Evolutionary conservation across 1,140 invertebrate genomes (phyloP), one percentile per base, ranked within the genome.

Genomic region (Cherax destructor): DNA sequence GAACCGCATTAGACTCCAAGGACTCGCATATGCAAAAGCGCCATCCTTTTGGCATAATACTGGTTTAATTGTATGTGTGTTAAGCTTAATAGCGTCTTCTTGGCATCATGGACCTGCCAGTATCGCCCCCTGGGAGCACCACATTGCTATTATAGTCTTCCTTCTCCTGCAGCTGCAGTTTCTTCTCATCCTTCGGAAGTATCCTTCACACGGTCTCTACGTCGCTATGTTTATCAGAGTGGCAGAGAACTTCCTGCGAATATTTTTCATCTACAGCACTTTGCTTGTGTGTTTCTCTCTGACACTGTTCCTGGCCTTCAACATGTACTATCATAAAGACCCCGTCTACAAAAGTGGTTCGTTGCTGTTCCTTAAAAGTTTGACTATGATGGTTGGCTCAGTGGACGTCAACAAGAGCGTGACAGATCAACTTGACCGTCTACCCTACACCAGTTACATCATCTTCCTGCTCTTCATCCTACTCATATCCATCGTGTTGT

Each of bases 341-440:
- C 94, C 94, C 24, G 95, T 95, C 94, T 93, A 94, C 24, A 93
- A 65, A 6, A 49, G 69, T 10, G 65, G 65, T 24, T 69, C 41
- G 30, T 69, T 85, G 2, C 69, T 95, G 3, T 80, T 95, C 9
- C 93, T 95, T 0, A 95, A 95, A 93, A 95, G 95, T 10, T 93
- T 95, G 9, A 95, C 95, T 83, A 96, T 96, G 95, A 95, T 96
- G 95, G 95, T 95, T 93, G 95, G 95, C 16, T 95, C 96, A 92
- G 95, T 95, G 91, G 95, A 96, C 88, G 96, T 95, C 92, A 93
- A 93, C 24, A 93, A 93, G 56, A 93, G 94, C 56, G 95, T 95
- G 93, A 86, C 93, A n/a, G 93, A 94, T 21, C 94, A n/a, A 18
- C 16, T 61, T 30, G 47, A 85, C 69, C 65, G 83, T 59, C 83